Conservation (phyloP, 2,113 vertebrate genomes). For the Nothobranchius furzeri region DNA sequence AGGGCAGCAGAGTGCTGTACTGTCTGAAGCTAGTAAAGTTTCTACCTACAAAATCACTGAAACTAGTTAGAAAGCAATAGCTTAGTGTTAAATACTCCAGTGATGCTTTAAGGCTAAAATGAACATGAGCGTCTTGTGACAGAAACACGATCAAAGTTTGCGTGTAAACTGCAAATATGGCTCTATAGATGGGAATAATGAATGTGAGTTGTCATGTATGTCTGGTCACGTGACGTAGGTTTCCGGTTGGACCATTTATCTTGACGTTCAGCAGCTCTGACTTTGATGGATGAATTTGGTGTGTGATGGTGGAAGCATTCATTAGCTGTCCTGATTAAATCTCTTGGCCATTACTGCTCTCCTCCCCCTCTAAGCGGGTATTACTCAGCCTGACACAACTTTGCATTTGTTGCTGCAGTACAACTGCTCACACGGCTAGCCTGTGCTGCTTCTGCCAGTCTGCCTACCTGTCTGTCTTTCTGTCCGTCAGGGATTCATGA, state of each 20-base stretch:
- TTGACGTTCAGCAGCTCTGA: conserved; percentile 24
- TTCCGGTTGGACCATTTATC: conserved; percentile 12
- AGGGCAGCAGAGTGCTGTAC: no score
- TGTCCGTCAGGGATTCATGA: not conserved
- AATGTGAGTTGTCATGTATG: not conserved
- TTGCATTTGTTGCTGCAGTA: conserved; percentile 33
- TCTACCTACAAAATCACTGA: no score
- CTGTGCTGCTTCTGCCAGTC: conserved; percentile 6
- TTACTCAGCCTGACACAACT: conserved; percentile 59
- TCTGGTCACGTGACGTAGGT: not conserved
- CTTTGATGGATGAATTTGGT: conserved; percentile 39
- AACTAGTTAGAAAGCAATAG: no score
- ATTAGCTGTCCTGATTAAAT: conserved; percentile 68
- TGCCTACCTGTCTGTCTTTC: not conserved
- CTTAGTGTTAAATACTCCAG: no score
- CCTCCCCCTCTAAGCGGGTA: conserved; percentile 45
- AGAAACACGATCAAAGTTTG: not conserved
- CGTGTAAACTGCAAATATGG: no score
- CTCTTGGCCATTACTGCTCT: conserved; percentile 52
- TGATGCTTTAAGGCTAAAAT: no score
- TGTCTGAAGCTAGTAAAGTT: no score
- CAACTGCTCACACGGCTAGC: conserved; percentile 11
- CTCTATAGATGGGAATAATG: not conserved
- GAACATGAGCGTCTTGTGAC: no score
- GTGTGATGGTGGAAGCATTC: conserved; percentile 48